Evolutionary conservation across 2,797 vertebrate genomes (phyloP).

Genomic region (Peromyscus melanophrys): DNA sequence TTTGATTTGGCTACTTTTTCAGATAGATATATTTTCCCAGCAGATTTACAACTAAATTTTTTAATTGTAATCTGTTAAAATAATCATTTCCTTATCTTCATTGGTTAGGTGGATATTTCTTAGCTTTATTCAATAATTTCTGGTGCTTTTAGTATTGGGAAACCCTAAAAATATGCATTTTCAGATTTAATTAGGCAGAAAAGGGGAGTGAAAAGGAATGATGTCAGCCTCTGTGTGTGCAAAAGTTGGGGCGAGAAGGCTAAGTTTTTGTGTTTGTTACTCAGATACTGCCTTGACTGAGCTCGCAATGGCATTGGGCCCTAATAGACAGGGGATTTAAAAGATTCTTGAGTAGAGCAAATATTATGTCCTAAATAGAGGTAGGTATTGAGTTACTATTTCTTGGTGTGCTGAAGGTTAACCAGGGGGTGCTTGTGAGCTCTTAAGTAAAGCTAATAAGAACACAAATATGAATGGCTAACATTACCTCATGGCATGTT

Average conservation of each 20-base stretch:
- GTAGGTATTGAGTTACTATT: not conserved
- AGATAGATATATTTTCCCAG: not conserved
- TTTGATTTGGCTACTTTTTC: not conserved
- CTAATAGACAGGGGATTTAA: not conserved
- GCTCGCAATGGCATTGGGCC: not conserved
- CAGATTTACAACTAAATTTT: slow-evolving; percentile 43
- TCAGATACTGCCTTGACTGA: not conserved
- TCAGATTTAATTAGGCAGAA: slow-evolving; percentile 39
- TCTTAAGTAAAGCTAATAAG: not conserved
- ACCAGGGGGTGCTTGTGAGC: not conserved
- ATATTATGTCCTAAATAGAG: slow-evolving; percentile 15
- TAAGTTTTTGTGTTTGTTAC: not conserved
- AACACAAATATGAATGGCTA: not conserved
- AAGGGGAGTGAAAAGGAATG: not conserved
- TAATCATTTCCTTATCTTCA: not conserved
- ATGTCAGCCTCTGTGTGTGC: not conserved
- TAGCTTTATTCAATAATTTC: slow-evolving; percentile 35
- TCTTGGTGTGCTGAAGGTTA: not conserved
- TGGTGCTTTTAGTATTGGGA: slow-evolving; percentile 4
- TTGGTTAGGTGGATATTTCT: not conserved
- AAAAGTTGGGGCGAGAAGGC: not conserved
- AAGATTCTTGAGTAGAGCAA: not conserved
- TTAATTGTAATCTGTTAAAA: not conserved
- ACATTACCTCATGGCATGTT: not conserved
- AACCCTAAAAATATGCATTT: not conserved